Evolutionary conservation across 2,888 invertebrate species (phyloP).

Genomic region (Luperina testacea): DNA sequence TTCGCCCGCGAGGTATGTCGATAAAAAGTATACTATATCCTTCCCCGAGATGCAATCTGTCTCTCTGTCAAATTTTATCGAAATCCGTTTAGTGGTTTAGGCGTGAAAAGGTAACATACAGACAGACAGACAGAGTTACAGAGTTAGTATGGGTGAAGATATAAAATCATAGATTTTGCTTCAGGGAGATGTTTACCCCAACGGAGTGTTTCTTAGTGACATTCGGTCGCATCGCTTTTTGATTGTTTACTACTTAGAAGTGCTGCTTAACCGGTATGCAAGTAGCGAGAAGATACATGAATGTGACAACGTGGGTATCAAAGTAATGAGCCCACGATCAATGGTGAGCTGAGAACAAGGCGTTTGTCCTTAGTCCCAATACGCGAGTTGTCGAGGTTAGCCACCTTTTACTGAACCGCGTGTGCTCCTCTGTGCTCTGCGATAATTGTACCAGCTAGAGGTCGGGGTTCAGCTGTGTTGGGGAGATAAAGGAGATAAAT

Average conservation of each 20-base stretch:
- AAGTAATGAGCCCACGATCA: conserved; percentile 51
- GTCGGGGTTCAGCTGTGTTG: conserved; percentile 48
- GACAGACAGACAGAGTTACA: too few species aligned
- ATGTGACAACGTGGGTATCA: conserved; percentile 57
- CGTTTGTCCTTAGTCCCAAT: conserved; percentile 82
- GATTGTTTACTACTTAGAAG: background rate
- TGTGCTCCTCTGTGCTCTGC: conserved; percentile 40
- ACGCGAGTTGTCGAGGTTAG: conserved; percentile 76
- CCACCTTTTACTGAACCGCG: conserved; percentile 80
- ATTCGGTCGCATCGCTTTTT: background rate
- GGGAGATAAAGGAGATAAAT: conserved; percentile 20
- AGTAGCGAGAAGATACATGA: conserved; percentile 31
- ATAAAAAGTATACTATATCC: too few species aligned
- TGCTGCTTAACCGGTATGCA: background rate
- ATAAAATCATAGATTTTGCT: background rate
- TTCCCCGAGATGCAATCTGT: too few species aligned
- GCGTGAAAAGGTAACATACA: too few species aligned
- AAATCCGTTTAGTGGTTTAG: too few species aligned
- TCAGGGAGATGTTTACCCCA: background rate
- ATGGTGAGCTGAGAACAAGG: conserved; percentile 46
- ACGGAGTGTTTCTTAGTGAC: background rate
- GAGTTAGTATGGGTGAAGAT: background rate
- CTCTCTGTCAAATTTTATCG: too few species aligned
- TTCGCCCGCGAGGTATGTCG: too few species aligned
- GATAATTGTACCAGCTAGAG: conserved; percentile 58